A percentile compares a stretch with the other conserved stretches of the same genome.
Evolutionary conservation across 2,888 invertebrate species (phyloP).

Genomic region (Mimachlamys varia): DNA sequence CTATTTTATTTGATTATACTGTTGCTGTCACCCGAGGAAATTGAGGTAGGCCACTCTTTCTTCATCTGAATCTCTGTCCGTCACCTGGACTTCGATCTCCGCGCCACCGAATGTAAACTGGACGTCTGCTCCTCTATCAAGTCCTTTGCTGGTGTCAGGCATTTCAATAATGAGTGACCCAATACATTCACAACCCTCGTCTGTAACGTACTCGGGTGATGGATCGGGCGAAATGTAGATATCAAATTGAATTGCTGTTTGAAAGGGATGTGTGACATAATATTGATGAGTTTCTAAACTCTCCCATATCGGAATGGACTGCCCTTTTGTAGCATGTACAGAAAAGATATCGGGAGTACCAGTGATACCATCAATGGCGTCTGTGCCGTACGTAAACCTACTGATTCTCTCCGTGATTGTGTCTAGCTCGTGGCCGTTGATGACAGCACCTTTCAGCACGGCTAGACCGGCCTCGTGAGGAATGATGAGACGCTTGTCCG

Average conservation of each 20-base stretch:
- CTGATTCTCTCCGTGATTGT: not conserved
- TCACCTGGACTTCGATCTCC: slow-evolving; percentile 8
- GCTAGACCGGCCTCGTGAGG: not conserved
- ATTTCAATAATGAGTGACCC: not conserved
- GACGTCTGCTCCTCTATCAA: not conserved
- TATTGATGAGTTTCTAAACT: not conserved
- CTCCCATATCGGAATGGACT: not conserved
- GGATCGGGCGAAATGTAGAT: not conserved
- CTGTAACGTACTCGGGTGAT: not conserved
- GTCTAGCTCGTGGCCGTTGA: not conserved
- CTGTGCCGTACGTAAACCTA: not conserved
- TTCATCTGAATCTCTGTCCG: not conserved
- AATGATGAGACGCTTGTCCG: not conserved
- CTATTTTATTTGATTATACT: not conserved
- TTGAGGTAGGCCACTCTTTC: not conserved
- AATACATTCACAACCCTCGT: slow-evolving; percentile 3
- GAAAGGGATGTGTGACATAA: not conserved
- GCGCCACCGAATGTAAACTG: slow-evolving; percentile 37
- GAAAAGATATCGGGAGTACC: not conserved
- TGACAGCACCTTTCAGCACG: not conserved
- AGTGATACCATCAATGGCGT: not conserved
- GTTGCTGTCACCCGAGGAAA: not conserved
- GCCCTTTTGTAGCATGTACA: not conserved
- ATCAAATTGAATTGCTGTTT: not conserved
- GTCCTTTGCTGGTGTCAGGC: slow-evolving; percentile 32